A percentile compares a stretch with the other conserved stretches of the same genome.
Conservation (phyloP, 2,888 invertebrate genomes). For the Oscheius onirici region DNA sequence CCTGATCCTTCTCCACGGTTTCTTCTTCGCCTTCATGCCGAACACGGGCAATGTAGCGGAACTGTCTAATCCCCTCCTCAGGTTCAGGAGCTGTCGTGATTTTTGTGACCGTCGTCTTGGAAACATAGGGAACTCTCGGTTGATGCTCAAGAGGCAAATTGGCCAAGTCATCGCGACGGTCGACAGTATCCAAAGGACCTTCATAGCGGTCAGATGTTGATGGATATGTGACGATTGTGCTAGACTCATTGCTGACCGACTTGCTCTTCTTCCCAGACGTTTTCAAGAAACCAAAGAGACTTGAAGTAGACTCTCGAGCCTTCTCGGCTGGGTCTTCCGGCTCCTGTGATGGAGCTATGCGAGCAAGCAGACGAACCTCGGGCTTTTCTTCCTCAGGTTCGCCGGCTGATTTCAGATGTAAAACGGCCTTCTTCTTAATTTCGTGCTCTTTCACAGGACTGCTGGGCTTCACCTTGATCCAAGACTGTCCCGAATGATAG, state of each 20-base stretch:
- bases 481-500: slow-evolving; percentile 37
- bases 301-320: background rate
- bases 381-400: too few species aligned
- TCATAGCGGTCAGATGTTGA: slow-evolving; percentile 23
- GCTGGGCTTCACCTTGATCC: background rate
- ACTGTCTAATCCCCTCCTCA: background rate
- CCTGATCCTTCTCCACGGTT: slow-evolving; percentile 27
- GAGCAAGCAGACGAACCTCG: slow-evolving; percentile 38
- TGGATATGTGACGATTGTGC: slow-evolving; percentile 20
- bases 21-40: slow-evolving; percentile 40
- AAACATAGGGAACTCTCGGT: slow-evolving; percentile 25
- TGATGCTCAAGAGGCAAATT: slow-evolving; percentile 29
- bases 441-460: background rate
- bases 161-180: slow-evolving; percentile 34
- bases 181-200: slow-evolving; percentile 34
- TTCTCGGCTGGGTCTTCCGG: slow-evolving; percentile 37
- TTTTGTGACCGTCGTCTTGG: slow-evolving; percentile 14
- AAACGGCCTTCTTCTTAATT: background rate
- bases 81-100: background rate
- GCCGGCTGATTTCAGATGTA: background rate
- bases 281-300: too few species aligned
- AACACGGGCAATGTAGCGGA: slow-evolving; percentile 32
- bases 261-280: too few species aligned
- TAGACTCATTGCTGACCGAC: too few species aligned
- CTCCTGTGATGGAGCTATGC: slow-evolving; percentile 33